These are phyloP conservation scores for Meloidogyne floridensis DNA, from an alignment of 1,140 invertebrate genomes.

Conservation along the genomic window DNA sequence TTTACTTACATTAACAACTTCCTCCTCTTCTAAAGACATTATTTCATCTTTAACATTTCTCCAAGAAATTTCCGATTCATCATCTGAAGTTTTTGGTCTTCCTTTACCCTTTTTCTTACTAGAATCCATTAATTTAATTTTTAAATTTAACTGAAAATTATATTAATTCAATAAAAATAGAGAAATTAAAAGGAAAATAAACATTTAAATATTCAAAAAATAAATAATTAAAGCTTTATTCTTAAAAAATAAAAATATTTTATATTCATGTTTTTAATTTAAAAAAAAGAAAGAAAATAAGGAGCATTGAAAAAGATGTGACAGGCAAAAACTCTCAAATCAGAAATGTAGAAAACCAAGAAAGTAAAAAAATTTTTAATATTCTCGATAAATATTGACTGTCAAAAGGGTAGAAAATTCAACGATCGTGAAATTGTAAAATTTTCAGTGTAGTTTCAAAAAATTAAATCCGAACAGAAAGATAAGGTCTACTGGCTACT, in stretches of 20 bases:
- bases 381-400: too few species aligned
- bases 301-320: too few species aligned
- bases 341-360: too few species aligned
- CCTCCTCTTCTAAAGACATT: constrained; percentile 19
- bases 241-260: background rate
- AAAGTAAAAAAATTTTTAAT: too few species aligned
- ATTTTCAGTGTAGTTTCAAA: too few species aligned
- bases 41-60: background rate
- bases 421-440: too few species aligned
- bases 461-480: too few species aligned
- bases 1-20: constrained; percentile 33
- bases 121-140: background rate
- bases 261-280: background rate
- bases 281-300: too few species aligned
- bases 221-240: background rate
- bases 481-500: background rate
- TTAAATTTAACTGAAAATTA: background rate
- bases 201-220: background rate
- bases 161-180: background rate
- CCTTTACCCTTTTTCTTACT: background rate
- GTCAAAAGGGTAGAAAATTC: too few species aligned
- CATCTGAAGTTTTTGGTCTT: background rate
- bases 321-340: too few species aligned
- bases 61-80: background rate
- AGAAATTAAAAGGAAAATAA: background rate